Evolutionary conservation across 2,797 vertebrate species (phyloP).

Genomic region (Onychomys leucogaster): DNA sequence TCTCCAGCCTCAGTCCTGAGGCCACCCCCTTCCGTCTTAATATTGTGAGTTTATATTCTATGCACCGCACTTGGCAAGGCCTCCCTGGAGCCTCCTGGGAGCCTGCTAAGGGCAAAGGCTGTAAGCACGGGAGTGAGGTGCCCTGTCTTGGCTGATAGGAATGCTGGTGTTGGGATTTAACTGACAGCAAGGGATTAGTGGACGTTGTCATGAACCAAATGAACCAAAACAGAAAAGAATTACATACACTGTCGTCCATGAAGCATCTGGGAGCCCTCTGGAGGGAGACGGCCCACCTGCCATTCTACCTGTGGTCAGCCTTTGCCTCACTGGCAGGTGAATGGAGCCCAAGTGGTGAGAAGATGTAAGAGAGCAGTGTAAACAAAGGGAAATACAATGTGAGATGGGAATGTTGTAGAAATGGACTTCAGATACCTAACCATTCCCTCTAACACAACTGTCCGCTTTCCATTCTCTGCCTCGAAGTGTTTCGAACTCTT

Average conservation of each 20-base stretch:
- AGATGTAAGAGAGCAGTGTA: not conserved
- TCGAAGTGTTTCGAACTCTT: not conserved
- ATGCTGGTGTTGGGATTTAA: not conserved
- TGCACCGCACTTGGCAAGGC: not conserved
- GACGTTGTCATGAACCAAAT: slow-evolving; percentile 7
- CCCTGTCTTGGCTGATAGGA: not conserved
- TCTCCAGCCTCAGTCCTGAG: not conserved
- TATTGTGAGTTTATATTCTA: not conserved
- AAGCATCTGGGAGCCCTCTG: fast-evolving
- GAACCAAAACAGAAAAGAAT: not conserved
- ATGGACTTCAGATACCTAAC: not conserved
- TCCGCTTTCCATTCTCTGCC: not conserved
- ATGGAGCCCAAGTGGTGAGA: not conserved
- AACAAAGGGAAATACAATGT: not conserved
- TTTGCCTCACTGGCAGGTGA: not conserved
- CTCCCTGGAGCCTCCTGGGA: not conserved
- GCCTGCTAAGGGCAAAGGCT: not conserved
- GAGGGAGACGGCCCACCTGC: fast-evolving
- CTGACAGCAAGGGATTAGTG: not conserved
- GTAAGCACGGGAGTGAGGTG: not conserved
- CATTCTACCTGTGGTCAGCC: not conserved
- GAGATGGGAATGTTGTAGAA: not conserved
- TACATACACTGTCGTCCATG: not conserved
- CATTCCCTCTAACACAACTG: not conserved
- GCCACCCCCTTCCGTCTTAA: not conserved